These are phyloP conservation scores for Dryocosmus kuriphilus DNA, from an alignment of 2,888 invertebrate genomes.

Conservation along the genomic window DNA sequence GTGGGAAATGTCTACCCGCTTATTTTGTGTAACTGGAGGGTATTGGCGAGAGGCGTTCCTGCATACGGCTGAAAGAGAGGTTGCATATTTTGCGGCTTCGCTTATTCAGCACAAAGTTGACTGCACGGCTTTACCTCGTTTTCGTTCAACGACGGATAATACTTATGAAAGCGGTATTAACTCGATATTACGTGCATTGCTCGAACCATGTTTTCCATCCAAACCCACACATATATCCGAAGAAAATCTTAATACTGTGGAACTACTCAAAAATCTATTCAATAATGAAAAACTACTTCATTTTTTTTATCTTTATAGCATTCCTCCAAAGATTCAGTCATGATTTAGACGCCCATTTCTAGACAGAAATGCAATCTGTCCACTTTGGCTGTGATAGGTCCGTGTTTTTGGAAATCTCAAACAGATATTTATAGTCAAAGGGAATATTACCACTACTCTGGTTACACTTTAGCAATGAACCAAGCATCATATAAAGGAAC, in stretches of 20 bases:
- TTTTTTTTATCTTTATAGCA: too few species aligned
- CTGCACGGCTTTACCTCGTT: conserved; percentile 30
- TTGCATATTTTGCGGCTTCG: conserved; percentile 34
- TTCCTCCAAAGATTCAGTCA: too few species aligned
- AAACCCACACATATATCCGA: not conserved
- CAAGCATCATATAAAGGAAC: too few species aligned
- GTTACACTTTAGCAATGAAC: too few species aligned
- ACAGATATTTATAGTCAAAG: too few species aligned
- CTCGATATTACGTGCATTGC: conserved; percentile 16
- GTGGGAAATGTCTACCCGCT: conserved; percentile 34
- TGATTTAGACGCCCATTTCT: too few species aligned
- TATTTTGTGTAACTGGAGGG: conserved; percentile 31
- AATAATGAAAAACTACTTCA: not conserved
- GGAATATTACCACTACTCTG: too few species aligned
- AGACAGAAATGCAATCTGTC: too few species aligned
- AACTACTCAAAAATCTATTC: not conserved
- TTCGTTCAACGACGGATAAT: conserved; percentile 26
- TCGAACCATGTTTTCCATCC: conserved; percentile 2
- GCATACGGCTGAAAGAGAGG: conserved; percentile 30
- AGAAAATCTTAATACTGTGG: not conserved
- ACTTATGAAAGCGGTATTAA: conserved; percentile 27
- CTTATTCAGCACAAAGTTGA: conserved; percentile 30
- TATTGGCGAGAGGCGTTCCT: conserved; percentile 21
- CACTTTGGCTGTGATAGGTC: too few species aligned
- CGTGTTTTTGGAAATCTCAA: too few species aligned